Evolutionary conservation across 2,797 vertebrate species (phyloP).

Genomic region (Poeciliopsis paucimaculata): DNA sequence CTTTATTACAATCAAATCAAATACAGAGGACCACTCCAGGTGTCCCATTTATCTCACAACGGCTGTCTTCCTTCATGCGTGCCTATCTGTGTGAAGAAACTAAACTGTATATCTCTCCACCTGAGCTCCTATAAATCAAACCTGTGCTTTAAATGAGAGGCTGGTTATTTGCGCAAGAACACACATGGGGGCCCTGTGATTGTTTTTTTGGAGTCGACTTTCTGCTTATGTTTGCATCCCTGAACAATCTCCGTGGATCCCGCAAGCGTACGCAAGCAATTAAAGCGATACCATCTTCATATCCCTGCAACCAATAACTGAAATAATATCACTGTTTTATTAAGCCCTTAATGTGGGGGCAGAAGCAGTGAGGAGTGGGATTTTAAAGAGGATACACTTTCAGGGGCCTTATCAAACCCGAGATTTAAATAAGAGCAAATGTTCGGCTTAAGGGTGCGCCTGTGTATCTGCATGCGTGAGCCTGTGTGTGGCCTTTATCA

Average conservation of each 20-base stretch:
- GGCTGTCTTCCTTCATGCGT: conserved; percentile 28
- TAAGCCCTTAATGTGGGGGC: conserved; percentile 81
- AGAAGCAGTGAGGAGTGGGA: conserved; percentile 73
- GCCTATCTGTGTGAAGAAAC: conserved; percentile 32
- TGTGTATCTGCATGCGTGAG: conserved; percentile 50
- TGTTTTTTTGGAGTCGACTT: conserved; percentile 82
- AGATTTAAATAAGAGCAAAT: conserved; percentile 80
- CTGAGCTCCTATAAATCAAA: conserved; percentile 78
- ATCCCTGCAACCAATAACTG: conserved; percentile 85
- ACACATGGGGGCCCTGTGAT: conserved; percentile 78
- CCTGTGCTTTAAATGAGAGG: conserved; percentile 77
- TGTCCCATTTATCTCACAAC: conserved; percentile 41
- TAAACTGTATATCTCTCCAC: conserved; percentile 69
- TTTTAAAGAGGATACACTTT: conserved; percentile 78
- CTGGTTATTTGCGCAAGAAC: conserved; percentile 75
- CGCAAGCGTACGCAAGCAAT: conserved; percentile 84
- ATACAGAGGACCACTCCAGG: conserved; percentile 53
- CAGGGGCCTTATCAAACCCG: conserved; percentile 74
- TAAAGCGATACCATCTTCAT: conserved; percentile 87
- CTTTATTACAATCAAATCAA: conserved; percentile 53
- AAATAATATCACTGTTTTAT: conserved; percentile 86
- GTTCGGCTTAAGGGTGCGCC: conserved; percentile 77
- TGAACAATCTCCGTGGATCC: conserved; percentile 84
- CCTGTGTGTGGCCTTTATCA: conserved; percentile 76
- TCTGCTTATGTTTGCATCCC: conserved; percentile 88